Conservation (phyloP, 2,888 invertebrate species). For the Perizoma flavofasciatum region DNA sequence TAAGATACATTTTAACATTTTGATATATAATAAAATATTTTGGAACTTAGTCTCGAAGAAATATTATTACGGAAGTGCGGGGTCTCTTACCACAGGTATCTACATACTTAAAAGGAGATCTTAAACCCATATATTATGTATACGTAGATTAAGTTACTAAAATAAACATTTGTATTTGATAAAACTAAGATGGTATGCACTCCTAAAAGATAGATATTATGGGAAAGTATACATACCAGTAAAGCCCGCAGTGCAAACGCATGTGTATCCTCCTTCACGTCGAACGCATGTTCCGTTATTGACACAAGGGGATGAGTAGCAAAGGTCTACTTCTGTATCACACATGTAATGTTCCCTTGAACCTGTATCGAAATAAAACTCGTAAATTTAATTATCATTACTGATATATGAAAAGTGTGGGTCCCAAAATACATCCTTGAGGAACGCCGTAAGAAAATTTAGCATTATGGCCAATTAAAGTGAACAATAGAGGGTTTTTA, state of each 20-base stretch:
- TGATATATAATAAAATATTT: too few species aligned
- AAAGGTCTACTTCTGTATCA: slow-evolving; percentile 97
- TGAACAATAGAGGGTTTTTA: background rate
- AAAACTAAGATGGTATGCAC: too few species aligned
- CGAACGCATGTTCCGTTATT: slow-evolving; percentile 94
- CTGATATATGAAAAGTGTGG: background rate
- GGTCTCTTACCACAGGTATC: too few species aligned
- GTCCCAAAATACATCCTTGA: slow-evolving; percentile 21
- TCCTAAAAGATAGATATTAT: too few species aligned
- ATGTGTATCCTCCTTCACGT: slow-evolving; percentile 95
- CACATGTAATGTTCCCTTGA: slow-evolving; percentile 95
- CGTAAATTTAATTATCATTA: background rate
- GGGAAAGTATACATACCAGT: slow-evolving; percentile 85
- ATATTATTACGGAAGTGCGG: too few species aligned
- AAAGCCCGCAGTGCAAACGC: slow-evolving; percentile 90
- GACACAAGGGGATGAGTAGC: slow-evolving; percentile 97
- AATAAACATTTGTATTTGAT: too few species aligned
- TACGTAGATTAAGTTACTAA: too few species aligned
- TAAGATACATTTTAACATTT: too few species aligned
- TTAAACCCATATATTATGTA: too few species aligned
- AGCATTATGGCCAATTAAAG: background rate
- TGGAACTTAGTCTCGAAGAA: too few species aligned
- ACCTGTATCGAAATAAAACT: slow-evolving; percentile 73
- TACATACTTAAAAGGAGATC: too few species aligned
- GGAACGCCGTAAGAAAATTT: slow-evolving; percentile 2